Conservation (phyloP, 2,888 invertebrate species). For the Chironomus tentans region DNA sequence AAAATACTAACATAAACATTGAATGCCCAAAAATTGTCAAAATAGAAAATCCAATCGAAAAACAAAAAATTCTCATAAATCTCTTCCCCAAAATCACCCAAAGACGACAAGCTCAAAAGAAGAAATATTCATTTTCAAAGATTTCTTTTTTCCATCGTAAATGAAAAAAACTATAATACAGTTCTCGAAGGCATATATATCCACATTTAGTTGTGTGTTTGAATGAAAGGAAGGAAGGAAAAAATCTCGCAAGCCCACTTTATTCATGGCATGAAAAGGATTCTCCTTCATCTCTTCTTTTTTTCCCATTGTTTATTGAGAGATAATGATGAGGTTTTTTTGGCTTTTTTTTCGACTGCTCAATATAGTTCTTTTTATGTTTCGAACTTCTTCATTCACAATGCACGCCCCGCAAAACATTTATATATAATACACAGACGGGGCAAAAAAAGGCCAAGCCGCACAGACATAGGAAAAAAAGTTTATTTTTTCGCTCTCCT, state of each 20-base stretch:
- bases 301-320: conserved; percentile 15
- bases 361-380: background rate
- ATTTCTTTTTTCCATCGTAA: background rate
- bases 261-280: conserved; percentile 8
- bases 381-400: too few species aligned
- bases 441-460: too few species aligned
- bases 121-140: background rate
- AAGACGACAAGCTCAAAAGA: background rate
- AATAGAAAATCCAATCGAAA: background rate
- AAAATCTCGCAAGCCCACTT: background rate
- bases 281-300: background rate
- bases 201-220: too few species aligned
- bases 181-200: background rate
- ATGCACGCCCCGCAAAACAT: too few species aligned
- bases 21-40: background rate
- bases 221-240: too few species aligned
- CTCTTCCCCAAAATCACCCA: too few species aligned
- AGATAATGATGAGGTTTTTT: conserved; percentile 23
- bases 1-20: too few species aligned
- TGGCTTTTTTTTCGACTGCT: background rate
- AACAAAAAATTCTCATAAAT: too few species aligned
- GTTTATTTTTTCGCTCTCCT: too few species aligned
- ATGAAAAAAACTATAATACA: background rate
- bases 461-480: too few species aligned
- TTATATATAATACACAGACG: too few species aligned